phyloP scores from a whole-genome alignment of 2,888 invertebrate species.

The Cerastis leucographa region DNA sequence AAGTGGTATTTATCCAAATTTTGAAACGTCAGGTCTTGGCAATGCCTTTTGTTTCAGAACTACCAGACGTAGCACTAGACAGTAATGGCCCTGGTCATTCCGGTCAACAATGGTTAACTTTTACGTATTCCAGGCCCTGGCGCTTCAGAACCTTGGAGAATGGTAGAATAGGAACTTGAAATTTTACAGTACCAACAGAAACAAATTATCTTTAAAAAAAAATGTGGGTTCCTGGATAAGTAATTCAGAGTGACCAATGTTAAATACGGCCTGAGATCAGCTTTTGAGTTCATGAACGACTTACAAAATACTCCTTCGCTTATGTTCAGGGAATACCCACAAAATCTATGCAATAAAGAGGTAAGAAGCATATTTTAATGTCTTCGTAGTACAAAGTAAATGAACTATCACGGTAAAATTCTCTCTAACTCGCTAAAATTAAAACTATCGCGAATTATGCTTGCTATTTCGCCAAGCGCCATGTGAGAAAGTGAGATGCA shows the following conservation, averaged over 20 bases:
- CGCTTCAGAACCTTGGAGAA: background rate
- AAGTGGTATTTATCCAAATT: background rate
- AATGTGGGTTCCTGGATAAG: background rate
- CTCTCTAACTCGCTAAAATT: too few relatives aligned
- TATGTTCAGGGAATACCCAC: background rate
- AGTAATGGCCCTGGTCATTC: background rate
- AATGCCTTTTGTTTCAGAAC: background rate
- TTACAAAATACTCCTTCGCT: background rate
- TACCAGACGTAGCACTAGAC: background rate
- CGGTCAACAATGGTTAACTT: background rate
- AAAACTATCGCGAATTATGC: too few relatives aligned
- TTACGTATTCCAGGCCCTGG: background rate
- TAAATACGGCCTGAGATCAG: background rate
- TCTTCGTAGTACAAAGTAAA: too few relatives aligned
- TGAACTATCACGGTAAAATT: too few relatives aligned
- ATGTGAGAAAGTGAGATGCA: too few relatives aligned
- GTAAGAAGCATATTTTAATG: background rate
- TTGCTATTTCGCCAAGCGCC: too few relatives aligned
- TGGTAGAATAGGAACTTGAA: background rate
- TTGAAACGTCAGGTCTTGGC: background rate
- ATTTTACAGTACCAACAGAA: background rate
- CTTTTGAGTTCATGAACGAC: background rate
- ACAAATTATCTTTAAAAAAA: background rate
- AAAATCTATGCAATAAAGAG: background rate
- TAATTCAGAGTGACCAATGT: background rate